phyloP scores from a whole-genome alignment of 2,797 vertebrate species.

The Artibeus lituratus region DNA sequence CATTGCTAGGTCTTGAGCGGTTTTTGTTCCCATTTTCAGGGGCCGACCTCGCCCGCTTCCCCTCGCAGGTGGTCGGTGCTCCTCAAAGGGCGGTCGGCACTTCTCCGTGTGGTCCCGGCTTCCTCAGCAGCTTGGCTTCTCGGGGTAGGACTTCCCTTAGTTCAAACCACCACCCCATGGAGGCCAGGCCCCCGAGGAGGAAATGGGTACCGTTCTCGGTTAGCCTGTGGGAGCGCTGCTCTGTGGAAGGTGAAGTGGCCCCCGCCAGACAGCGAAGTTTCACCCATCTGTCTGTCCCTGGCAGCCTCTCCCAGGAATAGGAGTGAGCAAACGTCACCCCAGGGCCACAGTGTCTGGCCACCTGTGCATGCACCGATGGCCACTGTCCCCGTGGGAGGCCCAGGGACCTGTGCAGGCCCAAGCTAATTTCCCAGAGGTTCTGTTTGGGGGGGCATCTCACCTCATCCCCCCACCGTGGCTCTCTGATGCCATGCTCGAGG shows the following conservation, averaged over 20 bases:
- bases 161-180: background rate
- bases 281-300: no score
- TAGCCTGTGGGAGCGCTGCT: background rate
- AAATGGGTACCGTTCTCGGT: background rate
- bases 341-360: background rate
- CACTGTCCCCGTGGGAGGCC: background rate
- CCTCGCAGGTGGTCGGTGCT: background rate
- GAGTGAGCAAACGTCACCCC: background rate
- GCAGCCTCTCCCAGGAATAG: background rate
- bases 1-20: background rate
- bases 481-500: rapidly evolving
- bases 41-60: background rate
- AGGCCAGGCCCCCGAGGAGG: background rate
- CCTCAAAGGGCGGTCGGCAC: background rate
- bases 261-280: background rate
- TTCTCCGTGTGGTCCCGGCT: background rate
- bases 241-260: background rate
- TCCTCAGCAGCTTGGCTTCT: background rate
- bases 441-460: background rate
- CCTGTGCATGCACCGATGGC: background rate
- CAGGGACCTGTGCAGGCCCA: background rate
- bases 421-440: background rate
- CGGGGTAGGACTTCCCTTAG: background rate
- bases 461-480: background rate
- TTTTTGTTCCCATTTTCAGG: background rate